These are phyloP conservation scores for Cephus pulcher DNA, from an alignment of 2,888 invertebrate species.

Conservation along the genomic window DNA sequence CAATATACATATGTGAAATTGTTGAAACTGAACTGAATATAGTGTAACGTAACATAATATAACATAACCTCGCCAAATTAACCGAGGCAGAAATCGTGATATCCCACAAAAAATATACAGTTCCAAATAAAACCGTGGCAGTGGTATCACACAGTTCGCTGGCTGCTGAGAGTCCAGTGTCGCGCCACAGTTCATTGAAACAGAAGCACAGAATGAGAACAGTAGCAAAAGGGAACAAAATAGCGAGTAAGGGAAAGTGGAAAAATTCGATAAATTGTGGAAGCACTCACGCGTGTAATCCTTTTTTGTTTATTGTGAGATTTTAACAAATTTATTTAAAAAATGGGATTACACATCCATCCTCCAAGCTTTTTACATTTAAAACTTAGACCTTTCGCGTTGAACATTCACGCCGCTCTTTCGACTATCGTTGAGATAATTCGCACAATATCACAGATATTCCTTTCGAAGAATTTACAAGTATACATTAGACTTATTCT, in stretches of 20 bases:
- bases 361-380: conserved; percentile 18
- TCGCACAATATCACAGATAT: neutral
- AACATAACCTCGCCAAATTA: too few relatives aligned
- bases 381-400: neutral
- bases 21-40: too few relatives aligned
- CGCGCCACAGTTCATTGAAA: too few relatives aligned
- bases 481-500: neutral
- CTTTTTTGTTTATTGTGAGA: conserved; percentile 54
- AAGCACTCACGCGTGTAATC: conserved; percentile 45
- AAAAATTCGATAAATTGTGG: conserved; percentile 46
- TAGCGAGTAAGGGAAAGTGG: neutral
- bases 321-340: conserved; percentile 23
- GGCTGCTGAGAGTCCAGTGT: too few relatives aligned
- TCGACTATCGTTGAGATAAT: neutral
- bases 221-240: conserved; percentile 8
- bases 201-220: too few relatives aligned
- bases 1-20: too few relatives aligned
- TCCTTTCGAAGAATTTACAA: neutral
- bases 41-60: too few relatives aligned
- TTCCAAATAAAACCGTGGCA: too few relatives aligned
- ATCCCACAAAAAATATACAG: too few relatives aligned
- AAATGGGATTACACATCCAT: conserved; percentile 47
- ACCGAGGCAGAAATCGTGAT: too few relatives aligned
- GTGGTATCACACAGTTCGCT: too few relatives aligned
- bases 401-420: neutral